A percentile compares a stretch with the other conserved stretches of the same genome.
phyloP scores from a whole-genome alignment of 2,888 invertebrate genomes.

The Trilocha varians region DNA sequence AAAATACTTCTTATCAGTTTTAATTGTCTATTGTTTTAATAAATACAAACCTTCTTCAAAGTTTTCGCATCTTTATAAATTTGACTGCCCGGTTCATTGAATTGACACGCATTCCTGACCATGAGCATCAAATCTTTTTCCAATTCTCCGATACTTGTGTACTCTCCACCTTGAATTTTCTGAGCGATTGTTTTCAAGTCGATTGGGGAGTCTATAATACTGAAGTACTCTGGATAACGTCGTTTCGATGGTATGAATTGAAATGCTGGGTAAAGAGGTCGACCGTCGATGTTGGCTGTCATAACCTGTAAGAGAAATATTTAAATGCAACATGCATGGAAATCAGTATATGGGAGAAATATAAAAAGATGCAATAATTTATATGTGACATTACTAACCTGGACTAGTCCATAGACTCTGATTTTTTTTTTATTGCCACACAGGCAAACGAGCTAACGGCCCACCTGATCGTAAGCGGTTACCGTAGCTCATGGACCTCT shows the following conservation, averaged over 20 bases:
- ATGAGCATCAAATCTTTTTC: slow-evolving; percentile 92
- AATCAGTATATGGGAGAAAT: too few relatives aligned
- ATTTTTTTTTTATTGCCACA: too few relatives aligned
- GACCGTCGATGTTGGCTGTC: slow-evolving; percentile 88
- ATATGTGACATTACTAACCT: too few relatives aligned
- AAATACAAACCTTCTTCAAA: slow-evolving; percentile 81
- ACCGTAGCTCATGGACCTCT: too few relatives aligned
- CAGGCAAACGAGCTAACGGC: too few relatives aligned
- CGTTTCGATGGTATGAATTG: slow-evolving; percentile 93
- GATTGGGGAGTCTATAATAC: slow-evolving; percentile 93
- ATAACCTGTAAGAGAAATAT: slow-evolving; percentile 70
- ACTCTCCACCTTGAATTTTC: slow-evolving; percentile 90
- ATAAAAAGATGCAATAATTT: too few relatives aligned
- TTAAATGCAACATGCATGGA: background rate
- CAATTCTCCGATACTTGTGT: slow-evolving; percentile 83
- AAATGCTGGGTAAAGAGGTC: slow-evolving; percentile 90
- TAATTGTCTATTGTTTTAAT: background rate
- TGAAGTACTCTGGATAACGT: slow-evolving; percentile 96
- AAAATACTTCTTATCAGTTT: too few relatives aligned
- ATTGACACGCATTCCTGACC: slow-evolving; percentile 95
- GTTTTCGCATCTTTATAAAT: slow-evolving; percentile 96
- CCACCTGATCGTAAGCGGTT: too few relatives aligned
- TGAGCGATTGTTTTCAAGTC: slow-evolving; percentile 94
- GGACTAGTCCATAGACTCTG: too few relatives aligned
- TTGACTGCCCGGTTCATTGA: slow-evolving; percentile 96